Conservation (phyloP, 2,888 invertebrate genomes). For the Carterocephalus palaemon region DNA sequence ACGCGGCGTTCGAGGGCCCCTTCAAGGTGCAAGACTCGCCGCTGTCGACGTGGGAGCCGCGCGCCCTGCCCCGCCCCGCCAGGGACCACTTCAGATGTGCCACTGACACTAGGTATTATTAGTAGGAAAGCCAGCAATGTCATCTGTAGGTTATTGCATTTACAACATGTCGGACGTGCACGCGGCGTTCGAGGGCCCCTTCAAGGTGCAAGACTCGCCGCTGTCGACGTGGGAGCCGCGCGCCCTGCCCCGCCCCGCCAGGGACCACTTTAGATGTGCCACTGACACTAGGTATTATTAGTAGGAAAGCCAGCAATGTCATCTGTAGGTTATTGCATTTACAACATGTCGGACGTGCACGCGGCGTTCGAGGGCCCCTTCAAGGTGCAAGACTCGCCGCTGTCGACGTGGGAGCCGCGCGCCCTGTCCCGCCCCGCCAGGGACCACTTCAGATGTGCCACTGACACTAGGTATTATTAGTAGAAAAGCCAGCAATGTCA, state of each 20-base stretch:
- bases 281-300: slow-evolving; percentile 49
- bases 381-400: slow-evolving; percentile 88
- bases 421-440: slow-evolving; percentile 50
- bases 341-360: slow-evolving; percentile 89
- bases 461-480: slow-evolving; percentile 49
- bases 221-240: slow-evolving; percentile 87
- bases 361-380: slow-evolving; percentile 91
- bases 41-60: slow-evolving; percentile 87
- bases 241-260: slow-evolving; percentile 48
- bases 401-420: slow-evolving; percentile 86
- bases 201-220: slow-evolving; percentile 88
- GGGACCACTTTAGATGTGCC: slow-evolving; percentile 81
- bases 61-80: slow-evolving; percentile 49
- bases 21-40: slow-evolving; percentile 90
- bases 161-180: slow-evolving; percentile 91
- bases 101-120: slow-evolving; percentile 49
- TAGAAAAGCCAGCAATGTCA: too few relatives aligned
- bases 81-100: slow-evolving; percentile 81
- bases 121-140: too few relatives aligned
- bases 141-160: too few relatives aligned
- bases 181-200: slow-evolving; percentile 89
- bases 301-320: too few relatives aligned
- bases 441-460: slow-evolving; percentile 81
- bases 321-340: too few relatives aligned
- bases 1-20: slow-evolving; percentile 89